These are phyloP conservation scores for Beroe forskalii DNA, from an alignment of 37 sponge, comb jelly and placozoan genomes.

Conservation along the genomic window DNA sequence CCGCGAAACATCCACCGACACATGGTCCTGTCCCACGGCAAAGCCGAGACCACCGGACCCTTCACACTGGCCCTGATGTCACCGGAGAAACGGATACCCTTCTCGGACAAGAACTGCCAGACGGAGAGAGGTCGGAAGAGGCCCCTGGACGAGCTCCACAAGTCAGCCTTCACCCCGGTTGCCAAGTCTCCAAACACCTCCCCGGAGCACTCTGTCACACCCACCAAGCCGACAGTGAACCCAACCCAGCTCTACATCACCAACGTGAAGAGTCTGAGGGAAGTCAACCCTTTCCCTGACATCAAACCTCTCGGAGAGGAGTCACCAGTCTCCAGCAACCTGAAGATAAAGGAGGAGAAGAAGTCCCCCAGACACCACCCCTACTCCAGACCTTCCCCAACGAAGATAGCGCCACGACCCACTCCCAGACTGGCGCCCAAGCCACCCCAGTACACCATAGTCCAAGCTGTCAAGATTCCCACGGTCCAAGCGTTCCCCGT, in stretches of 20 bases:
- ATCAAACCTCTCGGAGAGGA: background rate
- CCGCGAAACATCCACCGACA: conserved; percentile 57
- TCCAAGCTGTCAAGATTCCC: conserved; percentile 1
- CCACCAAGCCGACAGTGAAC: background rate
- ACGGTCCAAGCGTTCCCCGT: background rate
- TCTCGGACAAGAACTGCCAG: conserved; percentile 26
- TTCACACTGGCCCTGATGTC: conserved; percentile 52
- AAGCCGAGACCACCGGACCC: conserved; percentile 46
- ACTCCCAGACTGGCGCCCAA: conserved; percentile 9
- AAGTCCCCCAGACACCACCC: conserved; percentile 16
- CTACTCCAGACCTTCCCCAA: background rate
- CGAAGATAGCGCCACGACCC: background rate
- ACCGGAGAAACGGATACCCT: conserved; percentile 30
- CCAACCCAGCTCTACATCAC: conserved; percentile 18
- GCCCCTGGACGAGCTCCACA: conserved; percentile 34
- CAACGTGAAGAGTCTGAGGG: conserved; percentile 39
- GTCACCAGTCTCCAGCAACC: background rate
- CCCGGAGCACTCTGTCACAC: background rate
- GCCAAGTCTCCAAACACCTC: conserved; percentile 42
- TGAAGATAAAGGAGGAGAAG: conserved; percentile 36
- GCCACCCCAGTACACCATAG: conserved; percentile 21
- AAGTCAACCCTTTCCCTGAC: conserved; percentile 2
- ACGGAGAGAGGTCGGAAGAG: conserved; percentile 5
- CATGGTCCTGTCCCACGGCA: conserved; percentile 40
- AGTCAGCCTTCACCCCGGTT: conserved; percentile 42